Base-by-base conservation (phyloP, 2,888 invertebrate genomes). In the Darwinula stevensoni region DNA sequence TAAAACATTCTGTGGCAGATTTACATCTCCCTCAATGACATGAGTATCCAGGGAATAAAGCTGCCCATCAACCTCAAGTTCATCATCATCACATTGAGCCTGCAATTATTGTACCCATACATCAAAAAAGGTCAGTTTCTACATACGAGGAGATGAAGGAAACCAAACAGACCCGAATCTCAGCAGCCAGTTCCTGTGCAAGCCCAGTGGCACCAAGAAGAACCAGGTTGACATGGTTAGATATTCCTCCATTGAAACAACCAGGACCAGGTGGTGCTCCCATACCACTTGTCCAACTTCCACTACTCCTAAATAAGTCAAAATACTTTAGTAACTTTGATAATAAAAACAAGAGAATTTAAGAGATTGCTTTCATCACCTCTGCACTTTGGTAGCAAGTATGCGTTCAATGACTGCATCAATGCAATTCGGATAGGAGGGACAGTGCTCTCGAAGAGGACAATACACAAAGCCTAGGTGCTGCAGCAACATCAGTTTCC, bases 391-490 rank as follows among this genome's bases (percentile, higher is more conserved):
- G 5, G 13, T 12, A 13, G 30, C n/a, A 13, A 16, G 3, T n/a
- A n/a, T n/a, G n/a, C n/a, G n/a, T n/a, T 71, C 69, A 41, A 73
- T 66, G 31, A 72, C 55, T 36, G 66, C 63, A 48, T 74, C 73
- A 62, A 71, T 68, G 45, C 74, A 74, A 47, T 69, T 73, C 31
- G 71, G 65, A 45, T 66, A 74, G 29, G 82, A 76, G 11, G 84
- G 84, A 48, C 91, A 91, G 49, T 86, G 80, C 51, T 86, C 86
- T 33, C 75, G 59, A 51, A 82, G 76, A 11, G 88, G 86, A 50
- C 78, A 80, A 54, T 88, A 84, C 34, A 88, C 74, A 53, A 91
- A 91, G 35, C 86, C 84, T 28, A 88, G 57, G 52, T 88, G 88
- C 51, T 86, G 84, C 45, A 86, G 75, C 36, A 94, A 58, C 67